A percentile compares a stretch with the other conserved stretches of the same genome.
phyloP scores from a whole-genome alignment of 2,888 invertebrate species.

The Troides helena region DNA sequence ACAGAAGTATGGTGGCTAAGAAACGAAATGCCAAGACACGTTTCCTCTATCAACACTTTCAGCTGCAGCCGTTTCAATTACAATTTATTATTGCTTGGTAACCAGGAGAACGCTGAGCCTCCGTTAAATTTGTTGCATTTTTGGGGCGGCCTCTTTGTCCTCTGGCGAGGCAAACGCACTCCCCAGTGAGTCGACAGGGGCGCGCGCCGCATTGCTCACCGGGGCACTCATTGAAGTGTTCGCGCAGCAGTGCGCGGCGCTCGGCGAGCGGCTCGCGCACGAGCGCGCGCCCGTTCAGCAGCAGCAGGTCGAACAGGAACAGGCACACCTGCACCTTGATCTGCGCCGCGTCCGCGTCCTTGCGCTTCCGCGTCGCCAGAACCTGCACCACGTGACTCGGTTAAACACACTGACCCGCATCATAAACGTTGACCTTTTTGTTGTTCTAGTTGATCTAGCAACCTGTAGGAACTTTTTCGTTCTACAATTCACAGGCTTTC shows the following conservation, averaged over 20 bases:
- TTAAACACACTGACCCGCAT: constrained; percentile 33
- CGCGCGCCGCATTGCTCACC: constrained; percentile 56
- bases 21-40: too few relatives aligned
- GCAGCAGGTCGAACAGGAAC: constrained; percentile 97
- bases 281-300: constrained; percentile 92
- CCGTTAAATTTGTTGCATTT: too few relatives aligned
- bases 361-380: constrained; percentile 95
- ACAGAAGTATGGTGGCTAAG: too few relatives aligned
- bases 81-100: too few relatives aligned
- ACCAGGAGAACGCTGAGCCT: too few relatives aligned
- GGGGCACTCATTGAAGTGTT: constrained; percentile 84
- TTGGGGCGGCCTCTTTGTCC: too few relatives aligned
- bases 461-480: too few relatives aligned
- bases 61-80: too few relatives aligned
- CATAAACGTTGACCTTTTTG: constrained; percentile 21
- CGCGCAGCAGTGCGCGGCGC: constrained; percentile 85
- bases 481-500: too few relatives aligned
- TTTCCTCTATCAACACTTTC: too few relatives aligned
- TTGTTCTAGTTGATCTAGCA: too few relatives aligned
- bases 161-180: too few relatives aligned
- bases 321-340: constrained; percentile 92
- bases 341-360: constrained; percentile 81
- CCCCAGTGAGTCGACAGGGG: background rate
- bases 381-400: constrained; percentile 65
- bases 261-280: constrained; percentile 88